These are phyloP conservation scores for Scaptomyza cyrtandrae DNA, from an alignment of 2,888 invertebrate species.

Conservation along the genomic window DNA sequence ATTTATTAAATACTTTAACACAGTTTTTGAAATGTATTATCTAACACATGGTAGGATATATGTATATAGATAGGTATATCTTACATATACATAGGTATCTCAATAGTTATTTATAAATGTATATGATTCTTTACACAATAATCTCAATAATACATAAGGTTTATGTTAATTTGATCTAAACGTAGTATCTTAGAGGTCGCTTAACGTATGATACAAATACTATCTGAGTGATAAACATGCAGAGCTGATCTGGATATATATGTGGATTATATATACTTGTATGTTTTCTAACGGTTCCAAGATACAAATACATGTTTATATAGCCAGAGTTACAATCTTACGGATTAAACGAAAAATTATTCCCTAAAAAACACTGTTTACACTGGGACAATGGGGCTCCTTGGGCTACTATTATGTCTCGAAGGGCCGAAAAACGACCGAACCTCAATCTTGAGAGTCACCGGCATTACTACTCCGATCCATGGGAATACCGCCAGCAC, in stretches of 20 bases:
- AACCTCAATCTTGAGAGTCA: constrained; percentile 84
- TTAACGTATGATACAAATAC: constrained; percentile 63
- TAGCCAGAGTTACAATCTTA: constrained; percentile 34
- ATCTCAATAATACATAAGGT: constrained; percentile 53
- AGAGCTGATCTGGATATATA: constrained; percentile 24
- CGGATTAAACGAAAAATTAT: constrained; percentile 39
- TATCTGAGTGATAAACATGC: constrained; percentile 43
- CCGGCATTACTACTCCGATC: constrained; percentile 83
- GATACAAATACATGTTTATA: constrained; percentile 5
- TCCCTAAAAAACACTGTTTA: constrained; percentile 43
- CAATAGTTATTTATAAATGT: constrained; percentile 36
- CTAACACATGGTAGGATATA: constrained; percentile 64
- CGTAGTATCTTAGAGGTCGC: constrained; percentile 59
- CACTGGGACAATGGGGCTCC: constrained; percentile 10
- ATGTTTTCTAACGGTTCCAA: constrained; percentile 7
- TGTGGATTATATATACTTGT: constrained; percentile 15
- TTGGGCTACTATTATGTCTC: constrained; percentile 57
- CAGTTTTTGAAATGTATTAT: constrained; percentile 77
- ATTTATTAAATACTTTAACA: constrained; percentile 80
- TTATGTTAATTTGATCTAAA: constrained; percentile 65
- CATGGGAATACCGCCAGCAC: constrained; percentile 82
- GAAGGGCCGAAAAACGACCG: constrained; percentile 76
- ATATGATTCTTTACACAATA: constrained; percentile 58
- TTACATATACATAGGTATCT: constrained; percentile 60
- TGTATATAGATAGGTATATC: constrained; percentile 50